Percentiles rank a stretch among this genome's conserved stretches.
Conservation (phyloP, 2,888 invertebrate genomes). For the Anarsia innoxiella region DNA sequence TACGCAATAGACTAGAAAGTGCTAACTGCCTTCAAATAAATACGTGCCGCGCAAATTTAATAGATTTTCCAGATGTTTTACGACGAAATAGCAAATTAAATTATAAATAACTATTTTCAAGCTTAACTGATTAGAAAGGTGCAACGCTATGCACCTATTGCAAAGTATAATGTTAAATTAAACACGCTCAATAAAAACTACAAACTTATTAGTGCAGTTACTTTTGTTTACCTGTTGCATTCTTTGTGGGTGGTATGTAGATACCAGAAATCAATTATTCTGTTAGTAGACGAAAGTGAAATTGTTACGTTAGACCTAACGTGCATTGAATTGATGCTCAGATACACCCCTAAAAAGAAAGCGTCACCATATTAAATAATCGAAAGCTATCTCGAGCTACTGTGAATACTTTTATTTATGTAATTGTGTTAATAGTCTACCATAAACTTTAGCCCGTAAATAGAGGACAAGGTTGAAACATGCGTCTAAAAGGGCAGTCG, state of each 20-base stretch:
- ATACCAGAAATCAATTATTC: too few species aligned
- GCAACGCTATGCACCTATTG: too few species aligned
- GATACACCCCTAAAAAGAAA: conserved; percentile 24
- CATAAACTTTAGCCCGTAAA: conserved; percentile 3
- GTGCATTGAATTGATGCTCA: conserved; percentile 37
- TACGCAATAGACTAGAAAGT: conserved; percentile 36
- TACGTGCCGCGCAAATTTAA: conserved; percentile 38
- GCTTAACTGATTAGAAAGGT: too few species aligned
- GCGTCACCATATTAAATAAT: conserved; percentile 7
- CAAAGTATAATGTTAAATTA: too few species aligned
- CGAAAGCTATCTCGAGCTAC: neutral
- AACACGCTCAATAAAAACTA: too few species aligned
- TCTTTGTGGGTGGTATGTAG: too few species aligned
- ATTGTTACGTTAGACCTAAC: conserved; percentile 35
- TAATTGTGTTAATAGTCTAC: conserved; percentile 1
- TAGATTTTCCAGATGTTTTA: too few species aligned
- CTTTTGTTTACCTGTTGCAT: too few species aligned
- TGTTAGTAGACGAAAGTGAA: conserved; percentile 36
- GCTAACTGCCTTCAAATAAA: conserved; percentile 31
- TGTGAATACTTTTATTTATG: too few species aligned
- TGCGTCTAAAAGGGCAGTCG: conserved; percentile 6
- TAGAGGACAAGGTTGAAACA: conserved; percentile 6
- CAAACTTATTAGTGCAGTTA: too few species aligned
- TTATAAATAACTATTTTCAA: too few species aligned
- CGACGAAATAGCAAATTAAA: too few species aligned